Base-by-base conservation (phyloP, 1,140 invertebrate species). In the Ceratoteleas bidentatus region DNA sequence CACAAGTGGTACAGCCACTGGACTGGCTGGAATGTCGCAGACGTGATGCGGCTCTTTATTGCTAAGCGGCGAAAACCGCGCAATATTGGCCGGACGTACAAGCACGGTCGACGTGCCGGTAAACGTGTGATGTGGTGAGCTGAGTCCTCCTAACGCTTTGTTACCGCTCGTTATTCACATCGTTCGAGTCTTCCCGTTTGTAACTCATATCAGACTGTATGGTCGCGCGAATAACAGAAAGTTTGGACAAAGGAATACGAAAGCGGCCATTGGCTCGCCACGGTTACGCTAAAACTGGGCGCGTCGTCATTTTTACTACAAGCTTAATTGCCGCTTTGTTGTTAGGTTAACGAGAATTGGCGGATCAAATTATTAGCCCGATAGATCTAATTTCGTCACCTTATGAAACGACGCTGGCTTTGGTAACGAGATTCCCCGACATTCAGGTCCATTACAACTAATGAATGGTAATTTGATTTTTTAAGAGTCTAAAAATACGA, bases 61-160 rank as follows among this genome's bases (percentile, higher is more conserved):
- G 87, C 85, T 86, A 86, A 87, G 85, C 85, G 87, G 79, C 86
- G 70, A 83, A 86, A 88, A 87, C 87, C 88, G 84, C 86, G 85
- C 84, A 87, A 87, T 88, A 88, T 89, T 84, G 87, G 87, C 80
- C 65, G 82, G 78, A 86, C 73, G 69, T 84, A 77, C 84, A 79
- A 72, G 74, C 77, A 79, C 68, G 54, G 52, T 69, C 65, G 81
- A 81, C 76, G 86, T 81, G 76, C 78, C 81, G 68, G 81, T 85
- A 84, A 79, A 86, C 83, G 87, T 87, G 88, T 85, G 86, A 89
- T 87, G 87, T 88, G 86, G 85, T 83, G 40, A 84, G 72, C 82
- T 60, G 56, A 80, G 78, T 81, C 74, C 83, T 86, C 75, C 38
- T 78, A 64, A 73, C 61, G 85, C 86, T 87, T 87, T 87, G 87